phyloP scores from a whole-genome alignment of 2,797 vertebrate genomes.

The Caiman crocodilus region DNA sequence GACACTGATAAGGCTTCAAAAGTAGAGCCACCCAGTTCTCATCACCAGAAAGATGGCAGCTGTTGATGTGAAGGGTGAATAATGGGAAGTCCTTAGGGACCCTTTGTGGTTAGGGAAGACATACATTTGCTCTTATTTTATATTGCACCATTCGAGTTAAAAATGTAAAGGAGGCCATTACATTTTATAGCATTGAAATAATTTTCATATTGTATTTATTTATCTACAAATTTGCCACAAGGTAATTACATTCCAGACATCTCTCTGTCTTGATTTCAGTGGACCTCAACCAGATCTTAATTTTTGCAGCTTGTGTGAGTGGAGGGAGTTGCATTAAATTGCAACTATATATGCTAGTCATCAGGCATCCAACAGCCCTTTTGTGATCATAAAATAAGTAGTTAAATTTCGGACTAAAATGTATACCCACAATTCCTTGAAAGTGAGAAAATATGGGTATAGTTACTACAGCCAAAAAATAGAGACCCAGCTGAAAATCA shows the following conservation, averaged over 20 bases:
- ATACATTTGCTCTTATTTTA: not conserved
- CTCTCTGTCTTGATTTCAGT: slow-evolving; percentile 25
- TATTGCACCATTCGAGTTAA: slow-evolving; percentile 21
- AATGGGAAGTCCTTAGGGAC: not conserved
- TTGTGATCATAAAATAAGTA: not conserved
- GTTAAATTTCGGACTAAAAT: slow-evolving; percentile 25
- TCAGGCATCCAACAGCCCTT: not conserved
- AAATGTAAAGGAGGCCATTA: slow-evolving; percentile 10
- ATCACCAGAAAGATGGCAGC: not conserved
- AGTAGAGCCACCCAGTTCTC: not conserved
- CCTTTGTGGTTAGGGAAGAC: not conserved
- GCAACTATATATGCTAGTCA: not conserved
- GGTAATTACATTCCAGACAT: not conserved
- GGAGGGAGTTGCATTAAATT: not conserved
- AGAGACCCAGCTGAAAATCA: not conserved
- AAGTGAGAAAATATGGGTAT: not conserved
- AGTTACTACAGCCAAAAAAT: not conserved
- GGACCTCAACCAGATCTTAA: not conserved
- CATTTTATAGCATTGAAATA: slow-evolving; percentile 21
- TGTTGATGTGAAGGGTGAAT: slow-evolving; percentile 14
- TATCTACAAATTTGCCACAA: not conserved
- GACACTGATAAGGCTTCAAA: slow-evolving; percentile 17
- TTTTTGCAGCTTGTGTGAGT: too few relatives aligned
- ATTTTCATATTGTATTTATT: slow-evolving; percentile 34
- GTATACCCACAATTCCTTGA: not conserved